Evolutionary conservation across 2,797 vertebrate genomes (phyloP).

Genomic region (Diglossa cyanea): DNA sequence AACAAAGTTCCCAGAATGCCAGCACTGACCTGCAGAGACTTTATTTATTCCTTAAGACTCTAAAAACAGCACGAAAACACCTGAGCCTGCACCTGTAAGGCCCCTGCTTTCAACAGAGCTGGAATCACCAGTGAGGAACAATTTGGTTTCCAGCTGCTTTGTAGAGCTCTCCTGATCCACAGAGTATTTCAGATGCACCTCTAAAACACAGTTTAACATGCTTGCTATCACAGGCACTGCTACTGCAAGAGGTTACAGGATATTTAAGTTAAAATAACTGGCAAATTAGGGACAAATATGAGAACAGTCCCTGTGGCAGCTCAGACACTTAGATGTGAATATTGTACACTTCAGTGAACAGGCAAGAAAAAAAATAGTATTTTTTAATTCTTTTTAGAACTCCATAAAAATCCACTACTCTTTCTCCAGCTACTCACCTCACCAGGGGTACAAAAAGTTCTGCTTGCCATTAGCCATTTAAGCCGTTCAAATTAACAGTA

Average conservation of each 20-base stretch:
- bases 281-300: not conserved
- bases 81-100: not conserved
- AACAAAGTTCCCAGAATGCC: not conserved
- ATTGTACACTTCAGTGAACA: not conserved
- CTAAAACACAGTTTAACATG: rapidly evolving
- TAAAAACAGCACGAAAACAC: not conserved
- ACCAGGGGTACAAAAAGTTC: not conserved
- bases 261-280: not conserved
- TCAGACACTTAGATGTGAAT: not conserved
- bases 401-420: not conserved
- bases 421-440: not conserved
- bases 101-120: not conserved
- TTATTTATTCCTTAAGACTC: not conserved
- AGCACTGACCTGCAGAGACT: not conserved
- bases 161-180: not conserved
- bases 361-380: not conserved
- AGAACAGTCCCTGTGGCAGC: not conserved
- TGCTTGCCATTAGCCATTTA: not conserved
- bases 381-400: not conserved
- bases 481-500: not conserved
- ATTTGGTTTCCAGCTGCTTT: not conserved
- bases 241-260: not conserved
- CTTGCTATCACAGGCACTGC: not conserved
- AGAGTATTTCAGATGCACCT: not conserved
- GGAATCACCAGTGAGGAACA: not conserved